phyloP scores from a whole-genome alignment of 2,888 invertebrate species.

The Frankliniella fusca region DNA sequence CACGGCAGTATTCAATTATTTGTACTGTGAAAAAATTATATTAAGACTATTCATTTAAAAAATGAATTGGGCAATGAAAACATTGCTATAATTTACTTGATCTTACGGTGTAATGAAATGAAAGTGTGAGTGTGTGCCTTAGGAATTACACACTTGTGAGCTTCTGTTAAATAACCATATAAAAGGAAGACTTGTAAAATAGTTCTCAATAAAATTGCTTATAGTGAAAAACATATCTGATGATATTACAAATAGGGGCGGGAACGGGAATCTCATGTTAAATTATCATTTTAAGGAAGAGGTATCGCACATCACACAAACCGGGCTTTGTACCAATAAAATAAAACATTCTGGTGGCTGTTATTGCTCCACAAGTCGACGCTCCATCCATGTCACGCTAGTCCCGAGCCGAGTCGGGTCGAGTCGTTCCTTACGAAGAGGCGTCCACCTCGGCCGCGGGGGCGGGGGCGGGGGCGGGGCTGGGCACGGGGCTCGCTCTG shows the following conservation, averaged over 20 bases:
- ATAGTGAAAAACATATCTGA: background rate
- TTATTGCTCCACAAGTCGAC: too few species aligned
- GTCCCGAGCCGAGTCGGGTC: too few species aligned
- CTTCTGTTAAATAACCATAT: conserved; percentile 6
- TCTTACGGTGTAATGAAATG: background rate
- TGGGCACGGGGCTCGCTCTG: background rate
- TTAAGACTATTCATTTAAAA: background rate
- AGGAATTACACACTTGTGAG: background rate
- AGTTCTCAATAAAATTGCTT: background rate
- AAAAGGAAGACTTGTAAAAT: conserved; percentile 17
- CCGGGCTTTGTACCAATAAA: too few species aligned
- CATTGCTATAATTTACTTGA: background rate
- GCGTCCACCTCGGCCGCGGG: background rate
- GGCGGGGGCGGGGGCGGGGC: background rate
- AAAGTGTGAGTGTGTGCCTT: background rate
- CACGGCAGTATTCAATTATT: background rate
- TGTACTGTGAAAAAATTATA: background rate
- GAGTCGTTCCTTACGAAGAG: background rate
- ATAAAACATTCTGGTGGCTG: too few species aligned
- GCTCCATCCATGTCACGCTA: too few species aligned
- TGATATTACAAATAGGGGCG: background rate
- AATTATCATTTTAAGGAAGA: background rate
- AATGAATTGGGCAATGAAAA: background rate
- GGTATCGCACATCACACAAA: too few species aligned
- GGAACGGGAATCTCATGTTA: background rate